Evolutionary conservation across 2,888 invertebrate species (phyloP).

Genomic region (Oasisia sp.): DNA sequence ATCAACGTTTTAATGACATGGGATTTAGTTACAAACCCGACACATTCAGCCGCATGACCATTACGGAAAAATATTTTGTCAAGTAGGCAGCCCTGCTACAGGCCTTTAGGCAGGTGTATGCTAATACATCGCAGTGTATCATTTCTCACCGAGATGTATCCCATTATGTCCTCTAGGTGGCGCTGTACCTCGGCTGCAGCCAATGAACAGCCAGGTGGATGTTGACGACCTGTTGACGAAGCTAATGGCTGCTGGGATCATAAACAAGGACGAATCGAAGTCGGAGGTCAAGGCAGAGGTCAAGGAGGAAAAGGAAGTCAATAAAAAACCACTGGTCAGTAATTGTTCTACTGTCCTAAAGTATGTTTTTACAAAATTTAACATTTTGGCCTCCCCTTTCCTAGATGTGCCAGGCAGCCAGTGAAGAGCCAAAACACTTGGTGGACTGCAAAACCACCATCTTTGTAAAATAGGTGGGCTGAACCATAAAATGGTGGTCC

Average conservation of each 20-base stretch:
- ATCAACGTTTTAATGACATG: no score
- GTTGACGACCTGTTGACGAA: slow-evolving; percentile 87
- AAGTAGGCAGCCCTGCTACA: no score
- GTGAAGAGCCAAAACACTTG: no score
- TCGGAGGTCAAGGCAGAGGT: slow-evolving; percentile 18
- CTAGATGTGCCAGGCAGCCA: no score
- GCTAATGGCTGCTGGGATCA: slow-evolving; percentile 85
- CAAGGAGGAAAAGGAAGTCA: slow-evolving; percentile 26
- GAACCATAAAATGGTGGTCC: no score
- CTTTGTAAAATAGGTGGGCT: no score
- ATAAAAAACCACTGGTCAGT: neutral
- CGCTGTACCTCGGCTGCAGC: neutral
- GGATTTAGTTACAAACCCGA: no score
- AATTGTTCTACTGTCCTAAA: neutral
- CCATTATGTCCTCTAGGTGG: neutral
- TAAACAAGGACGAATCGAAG: slow-evolving; percentile 56
- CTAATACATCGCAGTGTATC: neutral
- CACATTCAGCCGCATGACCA: no score
- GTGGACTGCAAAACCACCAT: no score
- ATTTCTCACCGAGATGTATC: neutral
- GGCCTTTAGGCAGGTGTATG: no score
- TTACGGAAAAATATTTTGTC: no score
- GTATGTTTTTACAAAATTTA: neutral
- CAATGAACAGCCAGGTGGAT: slow-evolving; percentile 66
- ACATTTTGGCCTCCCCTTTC: no score